These are phyloP conservation scores for Idaea biselata DNA, from an alignment of 2,888 invertebrate species.

Conservation along the genomic window DNA sequence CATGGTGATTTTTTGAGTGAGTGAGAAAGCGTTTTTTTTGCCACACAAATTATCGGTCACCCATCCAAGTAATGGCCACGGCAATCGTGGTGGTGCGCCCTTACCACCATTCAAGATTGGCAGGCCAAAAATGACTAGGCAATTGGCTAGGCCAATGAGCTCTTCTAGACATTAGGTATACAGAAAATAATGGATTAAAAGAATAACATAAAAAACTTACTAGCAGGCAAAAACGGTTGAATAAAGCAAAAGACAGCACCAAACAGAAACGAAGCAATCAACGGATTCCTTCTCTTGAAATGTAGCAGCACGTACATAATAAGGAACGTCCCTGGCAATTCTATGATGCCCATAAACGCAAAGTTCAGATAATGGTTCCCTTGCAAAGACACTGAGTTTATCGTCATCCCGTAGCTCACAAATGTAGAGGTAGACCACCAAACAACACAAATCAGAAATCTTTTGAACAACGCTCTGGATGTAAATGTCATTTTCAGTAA, in stretches of 20 bases:
- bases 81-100: too few relatives aligned
- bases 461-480: slow-evolving; percentile 49
- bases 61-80: too few relatives aligned
- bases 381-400: slow-evolving; percentile 86
- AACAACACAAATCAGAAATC: slow-evolving; percentile 60
- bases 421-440: slow-evolving; percentile 85
- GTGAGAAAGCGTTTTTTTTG: too few relatives aligned
- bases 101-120: too few relatives aligned
- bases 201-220: slow-evolving; percentile 50
- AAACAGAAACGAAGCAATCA: slow-evolving; percentile 75
- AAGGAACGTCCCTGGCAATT: slow-evolving; percentile 79
- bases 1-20: too few relatives aligned
- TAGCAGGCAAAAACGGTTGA: slow-evolving; percentile 80
- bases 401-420: slow-evolving; percentile 87
- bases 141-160: too few relatives aligned
- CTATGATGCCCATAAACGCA: slow-evolving; percentile 79
- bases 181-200: too few relatives aligned
- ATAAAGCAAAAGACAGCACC: slow-evolving; percentile 80
- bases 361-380: slow-evolving; percentile 90
- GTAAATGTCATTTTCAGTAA: slow-evolving; percentile 55
- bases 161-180: too few relatives aligned
- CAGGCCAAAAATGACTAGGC: too few relatives aligned
- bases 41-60: too few relatives aligned
- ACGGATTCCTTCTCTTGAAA: slow-evolving; percentile 77
- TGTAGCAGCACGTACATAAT: slow-evolving; percentile 77